Evolutionary conservation across 2,888 invertebrate genomes (phyloP).

Genomic region (Malthinus seriepunctatus): DNA sequence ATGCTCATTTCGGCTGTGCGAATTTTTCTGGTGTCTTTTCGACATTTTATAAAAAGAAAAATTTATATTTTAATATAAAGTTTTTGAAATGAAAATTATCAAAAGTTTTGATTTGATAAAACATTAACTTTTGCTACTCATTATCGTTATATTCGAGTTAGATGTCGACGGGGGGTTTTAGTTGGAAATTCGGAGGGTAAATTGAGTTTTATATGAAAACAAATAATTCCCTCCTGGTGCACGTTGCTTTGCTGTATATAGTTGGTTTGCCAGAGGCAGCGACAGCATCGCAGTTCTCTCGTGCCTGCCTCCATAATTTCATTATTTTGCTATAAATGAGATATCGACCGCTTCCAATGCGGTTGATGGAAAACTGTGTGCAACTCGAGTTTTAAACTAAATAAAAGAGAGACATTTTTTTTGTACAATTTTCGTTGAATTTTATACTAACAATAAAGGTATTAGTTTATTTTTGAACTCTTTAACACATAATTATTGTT

Average conservation of each 20-base stretch:
- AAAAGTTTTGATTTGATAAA: too few relatives aligned
- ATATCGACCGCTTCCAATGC: conserved; percentile 43
- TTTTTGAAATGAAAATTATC: too few relatives aligned
- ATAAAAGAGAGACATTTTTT: conserved; percentile 4
- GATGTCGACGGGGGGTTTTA: not conserved
- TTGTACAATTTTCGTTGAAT: not conserved
- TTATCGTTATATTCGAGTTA: conserved; percentile 5
- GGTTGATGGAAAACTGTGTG: conserved; percentile 21
- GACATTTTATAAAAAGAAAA: too few relatives aligned
- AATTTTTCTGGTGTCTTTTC: too few relatives aligned
- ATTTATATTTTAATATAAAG: too few relatives aligned
- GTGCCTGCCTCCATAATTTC: conserved; percentile 43
- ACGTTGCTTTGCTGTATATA: conserved; percentile 9
- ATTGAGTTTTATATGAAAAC: conserved; percentile 6
- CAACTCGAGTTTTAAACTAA: conserved; percentile 11
- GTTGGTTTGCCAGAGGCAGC: conserved; percentile 24
- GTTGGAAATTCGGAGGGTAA: conserved; percentile 7
- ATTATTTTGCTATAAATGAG: conserved; percentile 51
- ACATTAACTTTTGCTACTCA: not conserved
- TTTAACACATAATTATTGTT: too few relatives aligned
- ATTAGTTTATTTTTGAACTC: too few relatives aligned
- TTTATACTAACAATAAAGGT: not conserved
- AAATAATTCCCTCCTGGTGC: conserved; percentile 17
- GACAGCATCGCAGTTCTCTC: conserved; percentile 25
- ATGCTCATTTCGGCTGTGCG: too few relatives aligned